phyloP scores from a whole-genome alignment of 92 coral and sea anemone species.

The Actinostola sp. region DNA sequence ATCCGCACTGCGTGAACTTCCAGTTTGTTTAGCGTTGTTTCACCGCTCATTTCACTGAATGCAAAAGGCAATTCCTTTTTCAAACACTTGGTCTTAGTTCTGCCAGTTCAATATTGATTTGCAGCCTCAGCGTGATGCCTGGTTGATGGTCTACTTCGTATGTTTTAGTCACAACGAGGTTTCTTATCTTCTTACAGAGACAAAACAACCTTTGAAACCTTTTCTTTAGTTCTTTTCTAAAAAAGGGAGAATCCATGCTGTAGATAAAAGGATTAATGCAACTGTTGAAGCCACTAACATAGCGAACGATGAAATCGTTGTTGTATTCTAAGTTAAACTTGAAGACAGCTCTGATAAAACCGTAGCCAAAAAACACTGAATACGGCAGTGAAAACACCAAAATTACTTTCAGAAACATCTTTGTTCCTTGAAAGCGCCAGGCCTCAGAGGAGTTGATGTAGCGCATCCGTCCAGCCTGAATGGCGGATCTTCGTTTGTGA shows the following conservation, averaged over 20 bases:
- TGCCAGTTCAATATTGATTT: no score
- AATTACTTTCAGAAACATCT: slow-evolving; percentile 12
- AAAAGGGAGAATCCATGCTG: background rate
- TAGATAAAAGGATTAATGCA: slow-evolving; percentile 10
- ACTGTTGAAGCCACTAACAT: slow-evolving; percentile 4
- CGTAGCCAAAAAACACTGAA: slow-evolving; percentile 2
- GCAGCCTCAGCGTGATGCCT: no score
- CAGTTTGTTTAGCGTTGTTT: no score
- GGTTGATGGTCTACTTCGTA: no score
- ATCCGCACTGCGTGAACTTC: no score
- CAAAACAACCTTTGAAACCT: no score
- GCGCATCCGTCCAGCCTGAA: background rate
- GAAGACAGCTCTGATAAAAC: background rate
- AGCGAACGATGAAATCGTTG: background rate
- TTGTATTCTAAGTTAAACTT: background rate
- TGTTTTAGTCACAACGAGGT: no score
- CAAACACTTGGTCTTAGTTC: no score
- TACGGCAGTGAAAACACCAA: slow-evolving; percentile 5
- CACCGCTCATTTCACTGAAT: no score
- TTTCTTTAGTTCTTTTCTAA: background rate
- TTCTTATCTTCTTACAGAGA: no score
- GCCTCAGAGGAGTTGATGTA: background rate
- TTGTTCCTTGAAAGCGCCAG: slow-evolving; percentile 14
- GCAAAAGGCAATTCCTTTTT: no score
- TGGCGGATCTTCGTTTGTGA: background rate